These are phyloP conservation scores for Colaptes auratus DNA, from an alignment of 2,113 vertebrate species.

Conservation along the genomic window DNA sequence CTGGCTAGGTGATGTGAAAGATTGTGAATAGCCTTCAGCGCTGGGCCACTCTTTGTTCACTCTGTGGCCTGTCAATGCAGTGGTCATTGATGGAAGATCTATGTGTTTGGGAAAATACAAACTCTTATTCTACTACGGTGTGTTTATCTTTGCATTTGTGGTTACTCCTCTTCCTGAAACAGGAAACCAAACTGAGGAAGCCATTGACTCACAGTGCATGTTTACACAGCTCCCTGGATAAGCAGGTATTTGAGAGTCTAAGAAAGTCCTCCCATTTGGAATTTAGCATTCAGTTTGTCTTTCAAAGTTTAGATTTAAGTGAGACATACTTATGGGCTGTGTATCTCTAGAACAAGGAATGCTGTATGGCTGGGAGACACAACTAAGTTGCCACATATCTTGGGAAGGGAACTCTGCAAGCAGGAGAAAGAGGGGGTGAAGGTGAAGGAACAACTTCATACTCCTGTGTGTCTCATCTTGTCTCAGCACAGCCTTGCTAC, in stretches of 20 bases:
- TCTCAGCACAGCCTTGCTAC: neutral
- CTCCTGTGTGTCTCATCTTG: neutral
- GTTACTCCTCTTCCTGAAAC: neutral
- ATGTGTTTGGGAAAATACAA: neutral
- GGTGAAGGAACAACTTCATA: neutral
- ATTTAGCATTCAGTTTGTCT: neutral
- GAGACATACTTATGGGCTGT: fast-evolving
- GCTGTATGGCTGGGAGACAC: neutral
- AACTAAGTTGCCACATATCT: neutral
- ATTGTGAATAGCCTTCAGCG: neutral
- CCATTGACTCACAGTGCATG: fast-evolving
- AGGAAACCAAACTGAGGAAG: neutral
- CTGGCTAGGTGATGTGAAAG: neutral
- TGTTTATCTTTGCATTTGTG: neutral
- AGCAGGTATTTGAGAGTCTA: neutral
- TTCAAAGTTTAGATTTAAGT: neutral
- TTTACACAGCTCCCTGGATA: neutral
- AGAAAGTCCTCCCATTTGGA: neutral
- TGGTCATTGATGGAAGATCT: neutral
- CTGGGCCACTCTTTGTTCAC: neutral
- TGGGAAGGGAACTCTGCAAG: neutral
- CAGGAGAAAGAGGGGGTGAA: neutral
- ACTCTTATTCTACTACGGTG: fast-evolving
- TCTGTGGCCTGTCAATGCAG: neutral
- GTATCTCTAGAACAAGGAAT: neutral